Evolutionary conservation across 2,113 vertebrate genomes (phyloP), one percentile per base, ranked within the genome.

Genomic region (Antigone vipio): DNA sequence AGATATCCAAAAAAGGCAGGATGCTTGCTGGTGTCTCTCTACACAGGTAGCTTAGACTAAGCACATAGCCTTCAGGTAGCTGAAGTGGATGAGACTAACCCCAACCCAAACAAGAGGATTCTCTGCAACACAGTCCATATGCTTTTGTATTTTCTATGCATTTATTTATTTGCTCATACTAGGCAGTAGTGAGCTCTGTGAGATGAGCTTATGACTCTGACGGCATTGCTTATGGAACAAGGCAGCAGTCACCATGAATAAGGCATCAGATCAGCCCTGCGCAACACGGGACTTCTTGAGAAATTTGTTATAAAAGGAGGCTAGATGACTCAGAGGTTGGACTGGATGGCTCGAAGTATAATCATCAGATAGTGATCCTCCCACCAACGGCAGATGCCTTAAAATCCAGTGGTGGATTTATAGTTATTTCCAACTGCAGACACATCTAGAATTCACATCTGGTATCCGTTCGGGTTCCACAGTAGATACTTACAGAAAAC

Each of bases 341-440:
- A 77, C 55, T 40, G 76, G 40, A 84, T 34, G 74, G 71, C 86
- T 92, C 7, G 2, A 84, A 87, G 83, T 47, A 27, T 23, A 50
- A 64, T 73, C 59, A 78, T 81, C 72, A 94, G 92, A 27, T 84
- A 90, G 52, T 86, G 83, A 91, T 95, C 60, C 22, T 94, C 58
- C 83, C 80, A 87, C 69, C 69, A 88, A 40, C 52, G 92, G 44
- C 60, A 92, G 42, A 78, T 71, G 82, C 79, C 72, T 94, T 88
- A 84, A 92, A 93, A 91, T 91, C 75, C 90, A 94, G 60, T 68
- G 23, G 76, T 94, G 69, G 19, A 30, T 89, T 88, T 88, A 56
- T 30, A 66, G 59, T 45, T 82, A n/a, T 24, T 93, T 64, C 66
- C 64, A 85, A 34, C 45, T 89, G 53, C 81, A 81, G 87, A 30